Evolutionary conservation across 2,888 invertebrate species (phyloP), one percentile per base, ranked within the genome.

Genomic region (Nysson spinosus): DNA sequence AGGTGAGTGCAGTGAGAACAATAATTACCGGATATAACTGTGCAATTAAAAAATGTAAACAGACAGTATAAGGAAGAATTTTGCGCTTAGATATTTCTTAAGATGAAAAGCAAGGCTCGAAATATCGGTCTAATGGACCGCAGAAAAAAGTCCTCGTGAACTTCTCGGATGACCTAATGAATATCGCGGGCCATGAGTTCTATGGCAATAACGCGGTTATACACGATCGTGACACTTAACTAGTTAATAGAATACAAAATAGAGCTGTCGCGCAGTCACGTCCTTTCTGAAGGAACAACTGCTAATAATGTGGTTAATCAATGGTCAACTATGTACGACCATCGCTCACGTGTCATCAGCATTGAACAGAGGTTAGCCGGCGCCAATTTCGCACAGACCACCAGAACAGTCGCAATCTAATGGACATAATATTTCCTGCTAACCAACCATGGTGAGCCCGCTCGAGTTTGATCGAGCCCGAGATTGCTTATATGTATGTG

Each of bases 401-500:
- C 73, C 64, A 67, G 46, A 74, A 76, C 73, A 57, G 51, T 54
- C 65, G 58, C 70, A 65, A 73, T 69, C 75, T 79, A 76, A 82
- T 80, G 78, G 77, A 79, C 77, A 74, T 76, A 79, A 80, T 82
- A 82, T 80, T 82, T 80, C 77, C 75, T 64, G 56, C 44, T 51
- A 68, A 69, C 69, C 69, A 46, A 62, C 35, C 62, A 51, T 64
- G 40, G 43, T 49, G 55, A 56, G 50, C 51, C 56, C 50, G 42
- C 47, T 65, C 67, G 68, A 77, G 78, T 71, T 78, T 76, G 78
- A 85, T 85, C 80, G 85, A 85, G 86, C 81, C 83, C 88, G 87
- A 87, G 87, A 87, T 78, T 79, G 82, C n/a, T n/a, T n/a, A n/a
- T 79, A 88, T 87, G 88, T 87, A 85, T 81, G 83, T 78, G 57